Conservation (phyloP, 2,888 invertebrate genomes). For the Danaus chrysippus region DNA sequence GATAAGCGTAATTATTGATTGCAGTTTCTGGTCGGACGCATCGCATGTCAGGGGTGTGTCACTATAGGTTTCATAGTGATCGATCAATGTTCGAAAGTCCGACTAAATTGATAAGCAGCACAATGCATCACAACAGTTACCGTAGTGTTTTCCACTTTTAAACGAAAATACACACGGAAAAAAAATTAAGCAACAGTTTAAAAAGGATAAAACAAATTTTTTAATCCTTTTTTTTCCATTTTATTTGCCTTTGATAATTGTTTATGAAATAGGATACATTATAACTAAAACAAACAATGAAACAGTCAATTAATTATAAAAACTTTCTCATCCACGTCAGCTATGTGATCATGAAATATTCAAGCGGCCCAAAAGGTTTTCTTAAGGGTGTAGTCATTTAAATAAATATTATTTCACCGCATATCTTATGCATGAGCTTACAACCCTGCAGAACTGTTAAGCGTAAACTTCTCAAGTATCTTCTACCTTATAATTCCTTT, state of each 20-base stretch:
- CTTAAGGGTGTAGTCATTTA: conserved; percentile 53
- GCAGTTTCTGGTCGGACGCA: conserved; percentile 25
- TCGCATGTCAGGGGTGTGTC: conserved; percentile 51
- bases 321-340: conserved; percentile 26
- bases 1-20: conserved; percentile 18
- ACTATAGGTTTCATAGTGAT: conserved; percentile 46
- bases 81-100: conserved; percentile 46
- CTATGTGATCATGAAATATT: conserved; percentile 50
- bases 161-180: not conserved
- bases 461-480: conserved; percentile 18
- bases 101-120: conserved; percentile 25
- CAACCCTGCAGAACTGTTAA: conserved; percentile 31
- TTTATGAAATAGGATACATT: not conserved
- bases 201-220: not conserved
- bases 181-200: not conserved
- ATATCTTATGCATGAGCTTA: conserved; percentile 51
- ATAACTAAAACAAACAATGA: conserved; percentile 10
- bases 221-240: too few relatives aligned
- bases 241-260: too few relatives aligned
- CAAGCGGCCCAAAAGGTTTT: conserved; percentile 38
- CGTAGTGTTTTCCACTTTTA: not conserved
- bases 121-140: conserved; percentile 6
- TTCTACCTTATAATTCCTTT: conserved; percentile 8
- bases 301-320: conserved; percentile 16
- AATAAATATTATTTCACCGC: conserved; percentile 60